Conservation (phyloP, 53 echinoderm and acorn worm species). For the Arbacia lixula region DNA sequence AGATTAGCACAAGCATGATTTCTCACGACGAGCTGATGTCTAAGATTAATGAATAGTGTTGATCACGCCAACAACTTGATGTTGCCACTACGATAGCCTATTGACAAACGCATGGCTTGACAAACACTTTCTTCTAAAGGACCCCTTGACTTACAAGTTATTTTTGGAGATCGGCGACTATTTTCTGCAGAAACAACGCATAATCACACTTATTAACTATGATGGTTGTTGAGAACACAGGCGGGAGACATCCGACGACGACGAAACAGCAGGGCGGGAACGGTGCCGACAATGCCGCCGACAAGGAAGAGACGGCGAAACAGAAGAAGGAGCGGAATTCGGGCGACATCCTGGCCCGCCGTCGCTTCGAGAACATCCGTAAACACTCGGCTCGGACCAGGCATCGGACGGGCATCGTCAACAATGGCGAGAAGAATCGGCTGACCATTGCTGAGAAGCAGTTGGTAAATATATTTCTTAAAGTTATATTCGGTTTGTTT, state of each 20-base stretch:
- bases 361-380: constrained; percentile 69
- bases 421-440: constrained; percentile 77
- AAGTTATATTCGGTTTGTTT: too few relatives aligned
- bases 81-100: too few relatives aligned
- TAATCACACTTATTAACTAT: too few relatives aligned
- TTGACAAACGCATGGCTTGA: too few relatives aligned
- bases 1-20: too few relatives aligned
- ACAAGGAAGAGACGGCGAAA: constrained; percentile 17
- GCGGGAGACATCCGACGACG: constrained; percentile 36
- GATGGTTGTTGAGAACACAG: constrained; percentile 26
- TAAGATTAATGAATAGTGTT: too few relatives aligned
- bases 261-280: constrained; percentile 26
- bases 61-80: too few relatives aligned
- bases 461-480: constrained; percentile 40
- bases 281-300: background rate
- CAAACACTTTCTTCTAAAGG: too few relatives aligned
- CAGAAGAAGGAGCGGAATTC: constrained; percentile 51
- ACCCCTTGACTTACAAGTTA: too few relatives aligned
- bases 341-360: constrained; percentile 69
- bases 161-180: too few relatives aligned
- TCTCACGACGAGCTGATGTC: too few relatives aligned
- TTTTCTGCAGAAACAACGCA: too few relatives aligned
- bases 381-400: constrained; percentile 72
- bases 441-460: constrained; percentile 64
- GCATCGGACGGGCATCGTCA: constrained; percentile 81